Evolutionary conservation across 2,113 vertebrate species (phyloP).

Genomic region (Progne subis): DNA sequence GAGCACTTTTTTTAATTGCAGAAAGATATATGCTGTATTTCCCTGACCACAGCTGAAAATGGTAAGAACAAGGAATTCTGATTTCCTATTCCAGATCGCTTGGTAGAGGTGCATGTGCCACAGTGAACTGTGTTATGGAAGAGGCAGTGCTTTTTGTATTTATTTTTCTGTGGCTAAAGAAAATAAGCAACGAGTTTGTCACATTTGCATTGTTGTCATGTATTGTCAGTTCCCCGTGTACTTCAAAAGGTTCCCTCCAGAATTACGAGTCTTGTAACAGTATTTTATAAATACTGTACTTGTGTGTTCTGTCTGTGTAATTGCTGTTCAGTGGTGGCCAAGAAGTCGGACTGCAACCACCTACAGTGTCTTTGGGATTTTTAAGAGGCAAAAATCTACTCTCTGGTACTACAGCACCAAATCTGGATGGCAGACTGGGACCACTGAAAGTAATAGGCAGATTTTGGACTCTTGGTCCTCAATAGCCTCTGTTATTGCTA

Average conservation of each 20-base stretch:
- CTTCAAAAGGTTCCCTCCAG: slow-evolving; percentile 60
- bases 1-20: slow-evolving; percentile 88
- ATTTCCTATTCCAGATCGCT: slow-evolving; percentile 39
- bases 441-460: background rate
- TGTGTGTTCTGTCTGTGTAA: slow-evolving; percentile 46
- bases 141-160: slow-evolving; percentile 74
- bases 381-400: background rate
- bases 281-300: slow-evolving; percentile 66
- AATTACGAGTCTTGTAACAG: slow-evolving; percentile 55
- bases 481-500: background rate
- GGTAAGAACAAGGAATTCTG: slow-evolving; percentile 58
- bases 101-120: slow-evolving; percentile 77
- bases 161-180: slow-evolving; percentile 69
- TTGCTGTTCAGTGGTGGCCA: slow-evolving; percentile 30
- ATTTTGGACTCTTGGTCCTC: background rate
- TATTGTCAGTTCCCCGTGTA: slow-evolving; percentile 62
- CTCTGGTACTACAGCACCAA: background rate
- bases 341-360: background rate
- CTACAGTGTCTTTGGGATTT: background rate
- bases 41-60: slow-evolving; percentile 61
- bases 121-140: slow-evolving; percentile 67
- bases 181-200: slow-evolving; percentile 48
- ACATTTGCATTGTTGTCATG: slow-evolving; percentile 55
- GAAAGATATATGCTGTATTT: slow-evolving; percentile 52
- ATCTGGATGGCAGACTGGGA: background rate